These are phyloP conservation scores for Girardinichthys multiradiatus DNA, from an alignment of 2,113 vertebrate genomes.

Conservation along the genomic window DNA sequence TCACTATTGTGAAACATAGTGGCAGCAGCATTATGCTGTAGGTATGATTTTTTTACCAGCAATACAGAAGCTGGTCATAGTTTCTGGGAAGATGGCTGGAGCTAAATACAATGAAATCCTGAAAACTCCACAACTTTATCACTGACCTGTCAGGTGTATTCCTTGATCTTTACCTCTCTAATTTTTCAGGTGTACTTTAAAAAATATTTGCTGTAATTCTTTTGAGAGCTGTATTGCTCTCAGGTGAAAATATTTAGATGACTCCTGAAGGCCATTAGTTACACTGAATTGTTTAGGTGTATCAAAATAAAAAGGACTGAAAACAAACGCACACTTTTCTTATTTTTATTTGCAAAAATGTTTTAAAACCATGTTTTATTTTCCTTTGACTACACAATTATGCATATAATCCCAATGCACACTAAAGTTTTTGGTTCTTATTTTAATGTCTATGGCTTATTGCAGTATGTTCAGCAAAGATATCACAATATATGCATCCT, in stretches of 20 bases:
- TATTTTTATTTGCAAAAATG: too few relatives aligned
- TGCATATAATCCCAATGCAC: neutral
- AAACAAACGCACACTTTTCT: too few relatives aligned
- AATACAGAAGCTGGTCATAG: too few relatives aligned
- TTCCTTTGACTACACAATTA: neutral
- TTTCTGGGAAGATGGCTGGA: too few relatives aligned
- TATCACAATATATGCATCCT: conserved; percentile 24
- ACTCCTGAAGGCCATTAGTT: neutral
- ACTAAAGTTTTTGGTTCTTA: neutral
- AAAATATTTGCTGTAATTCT: neutral
- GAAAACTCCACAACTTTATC: too few relatives aligned
- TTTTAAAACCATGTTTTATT: neutral
- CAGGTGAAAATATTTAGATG: neutral
- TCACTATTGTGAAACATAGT: too few relatives aligned
- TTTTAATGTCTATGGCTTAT: conserved; percentile 26
- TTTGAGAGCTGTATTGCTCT: neutral
- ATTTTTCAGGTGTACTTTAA: neutral
- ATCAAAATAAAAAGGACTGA: neutral
- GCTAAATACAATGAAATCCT: too few relatives aligned
- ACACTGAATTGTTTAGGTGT: neutral
- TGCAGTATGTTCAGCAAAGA: conserved; percentile 28
- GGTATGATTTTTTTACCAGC: too few relatives aligned
- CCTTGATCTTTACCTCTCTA: neutral
- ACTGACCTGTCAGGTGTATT: too few relatives aligned
- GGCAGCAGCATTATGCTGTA: too few relatives aligned